These are phyloP conservation scores for Magallana angulata DNA, from an alignment of 1,140 invertebrate species.

Conservation along the genomic window DNA sequence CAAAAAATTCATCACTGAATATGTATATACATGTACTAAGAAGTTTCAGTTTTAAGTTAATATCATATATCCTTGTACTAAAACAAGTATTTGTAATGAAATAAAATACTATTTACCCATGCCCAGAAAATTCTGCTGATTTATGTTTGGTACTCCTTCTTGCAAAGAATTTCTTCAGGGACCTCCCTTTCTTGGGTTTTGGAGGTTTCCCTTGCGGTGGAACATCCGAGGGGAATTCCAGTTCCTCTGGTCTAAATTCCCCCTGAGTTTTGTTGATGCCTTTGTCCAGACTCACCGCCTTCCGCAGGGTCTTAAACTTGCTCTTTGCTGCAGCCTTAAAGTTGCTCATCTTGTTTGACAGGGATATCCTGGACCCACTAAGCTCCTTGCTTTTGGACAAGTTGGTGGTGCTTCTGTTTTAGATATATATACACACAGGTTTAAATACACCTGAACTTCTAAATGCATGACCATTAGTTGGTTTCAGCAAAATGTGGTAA, in stretches of 20 bases:
- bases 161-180: constrained; percentile 35
- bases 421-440: not conserved
- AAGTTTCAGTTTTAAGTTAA: too few species aligned
- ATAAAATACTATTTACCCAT: not conserved
- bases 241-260: constrained; percentile 30
- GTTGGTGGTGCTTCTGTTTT: constrained; percentile 40
- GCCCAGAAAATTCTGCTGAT: not conserved
- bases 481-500: too few species aligned
- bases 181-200: constrained; percentile 45
- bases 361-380: constrained; percentile 49
- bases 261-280: constrained; percentile 45
- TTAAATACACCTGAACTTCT: too few species aligned
- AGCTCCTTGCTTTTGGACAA: constrained; percentile 50
- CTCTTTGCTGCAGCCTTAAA: constrained; percentile 47
- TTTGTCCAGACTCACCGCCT: constrained; percentile 55
- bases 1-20: too few species aligned
- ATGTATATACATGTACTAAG: too few species aligned
- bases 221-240: constrained; percentile 13
- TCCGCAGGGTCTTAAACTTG: constrained; percentile 54
- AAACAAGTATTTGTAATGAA: too few species aligned
- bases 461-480: too few species aligned
- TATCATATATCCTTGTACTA: too few species aligned
- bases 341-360: constrained; percentile 48
- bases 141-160: constrained; percentile 43
- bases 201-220: constrained; percentile 18